These are phyloP conservation scores for Progne subis DNA, from an alignment of 2,113 vertebrate species.

Conservation along the genomic window DNA sequence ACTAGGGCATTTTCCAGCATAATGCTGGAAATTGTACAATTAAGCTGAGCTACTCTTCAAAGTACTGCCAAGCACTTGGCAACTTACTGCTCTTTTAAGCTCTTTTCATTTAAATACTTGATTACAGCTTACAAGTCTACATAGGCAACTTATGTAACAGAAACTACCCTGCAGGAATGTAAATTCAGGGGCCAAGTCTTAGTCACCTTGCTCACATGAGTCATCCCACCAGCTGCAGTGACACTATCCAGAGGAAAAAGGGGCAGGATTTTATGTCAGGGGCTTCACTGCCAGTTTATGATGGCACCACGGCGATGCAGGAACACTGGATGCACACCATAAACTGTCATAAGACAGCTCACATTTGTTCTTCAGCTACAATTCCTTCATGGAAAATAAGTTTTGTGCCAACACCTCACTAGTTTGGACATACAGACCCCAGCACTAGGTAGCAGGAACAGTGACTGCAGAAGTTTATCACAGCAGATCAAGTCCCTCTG, in stretches of 20 bases:
- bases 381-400: background rate
- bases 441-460: background rate
- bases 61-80: background rate
- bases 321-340: background rate
- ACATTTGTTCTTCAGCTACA: background rate
- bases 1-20: slow-evolving; percentile 41
- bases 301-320: background rate
- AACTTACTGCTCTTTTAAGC: slow-evolving; percentile 40
- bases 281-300: background rate
- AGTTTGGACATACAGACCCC: fast-evolving
- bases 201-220: slow-evolving; percentile 30
- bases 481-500: background rate
- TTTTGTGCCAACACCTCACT: background rate
- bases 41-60: background rate
- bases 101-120: slow-evolving; percentile 42
- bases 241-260: background rate
- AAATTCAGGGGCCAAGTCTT: slow-evolving; percentile 21
- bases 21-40: slow-evolving; percentile 3
- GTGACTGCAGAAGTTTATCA: background rate
- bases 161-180: slow-evolving; percentile 15
- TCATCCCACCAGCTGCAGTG: slow-evolving; percentile 40
- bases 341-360: background rate
- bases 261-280: background rate
- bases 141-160: slow-evolving; percentile 34
- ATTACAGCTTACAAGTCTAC: slow-evolving; percentile 40